Evolutionary conservation across 2,888 invertebrate genomes (phyloP).

Genomic region (Villa cingulata): DNA sequence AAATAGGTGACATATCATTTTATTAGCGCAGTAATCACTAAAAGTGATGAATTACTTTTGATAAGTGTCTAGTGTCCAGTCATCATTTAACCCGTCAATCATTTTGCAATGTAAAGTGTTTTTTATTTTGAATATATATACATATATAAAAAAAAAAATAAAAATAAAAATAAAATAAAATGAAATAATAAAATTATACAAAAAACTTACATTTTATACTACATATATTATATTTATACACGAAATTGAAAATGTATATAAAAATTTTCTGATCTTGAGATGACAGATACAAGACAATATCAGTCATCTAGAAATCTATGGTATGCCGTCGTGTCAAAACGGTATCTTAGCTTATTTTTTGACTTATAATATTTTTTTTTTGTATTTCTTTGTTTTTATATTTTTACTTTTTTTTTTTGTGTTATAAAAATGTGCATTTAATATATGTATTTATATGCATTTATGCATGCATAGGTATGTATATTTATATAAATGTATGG

Average conservation of each 20-base stretch:
- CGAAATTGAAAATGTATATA: not conserved
- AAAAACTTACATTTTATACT: no score
- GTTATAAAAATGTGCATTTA: no score
- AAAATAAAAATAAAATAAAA: not conserved
- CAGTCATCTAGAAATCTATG: slow-evolving; percentile 2
- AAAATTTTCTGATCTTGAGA: not conserved
- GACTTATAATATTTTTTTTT: not conserved
- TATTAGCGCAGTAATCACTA: not conserved
- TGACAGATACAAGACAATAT: slow-evolving; percentile 6
- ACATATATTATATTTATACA: no score
- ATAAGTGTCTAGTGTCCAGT: not conserved
- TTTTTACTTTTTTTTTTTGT: not conserved
- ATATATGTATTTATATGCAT: no score
- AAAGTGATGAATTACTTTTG: not conserved
- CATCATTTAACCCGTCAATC: not conserved
- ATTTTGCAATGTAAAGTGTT: not conserved
- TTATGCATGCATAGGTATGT: no score
- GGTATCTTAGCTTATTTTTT: slow-evolving; percentile 2
- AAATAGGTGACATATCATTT: not conserved
- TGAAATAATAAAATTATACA: no score
- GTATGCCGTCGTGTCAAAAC: slow-evolving; percentile 5
- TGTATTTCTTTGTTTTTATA: not conserved
- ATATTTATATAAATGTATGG: no score
- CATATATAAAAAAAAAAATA: not conserved
- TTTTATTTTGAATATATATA: not conserved